Evolutionary conservation across 2,113 vertebrate species (phyloP).

Genomic region (Hassar affinis): DNA sequence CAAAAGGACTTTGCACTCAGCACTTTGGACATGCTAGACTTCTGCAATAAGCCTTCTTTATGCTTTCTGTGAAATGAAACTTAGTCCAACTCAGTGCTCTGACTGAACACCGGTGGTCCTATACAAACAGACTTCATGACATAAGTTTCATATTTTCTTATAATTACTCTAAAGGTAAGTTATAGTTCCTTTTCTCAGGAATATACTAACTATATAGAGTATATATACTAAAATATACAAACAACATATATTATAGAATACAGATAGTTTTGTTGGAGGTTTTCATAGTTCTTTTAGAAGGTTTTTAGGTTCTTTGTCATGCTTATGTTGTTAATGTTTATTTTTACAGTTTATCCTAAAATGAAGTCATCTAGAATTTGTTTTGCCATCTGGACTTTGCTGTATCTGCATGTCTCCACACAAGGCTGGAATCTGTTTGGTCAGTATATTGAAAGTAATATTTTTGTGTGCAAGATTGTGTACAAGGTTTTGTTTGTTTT

Average conservation of each 20-base stretch:
- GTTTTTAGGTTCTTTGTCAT: too few relatives aligned
- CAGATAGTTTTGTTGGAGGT: too few relatives aligned
- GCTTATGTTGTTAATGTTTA: not conserved
- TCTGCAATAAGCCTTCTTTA: too few relatives aligned
- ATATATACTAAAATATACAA: too few relatives aligned
- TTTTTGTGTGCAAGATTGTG: too few relatives aligned
- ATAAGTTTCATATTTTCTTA: not conserved
- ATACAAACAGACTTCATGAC: constrained; percentile 10
- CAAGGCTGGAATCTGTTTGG: constrained; percentile 38
- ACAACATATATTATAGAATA: too few relatives aligned
- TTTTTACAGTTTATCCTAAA: not conserved
- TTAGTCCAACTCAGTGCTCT: not conserved
- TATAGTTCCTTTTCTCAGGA: not conserved
- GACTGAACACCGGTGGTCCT: not conserved
- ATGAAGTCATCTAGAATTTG: constrained; percentile 38
- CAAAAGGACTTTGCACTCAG: too few relatives aligned
- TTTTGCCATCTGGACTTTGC: constrained; percentile 50
- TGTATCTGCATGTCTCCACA: constrained; percentile 51
- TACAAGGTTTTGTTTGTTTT: not conserved
- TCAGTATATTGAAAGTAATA: constrained; percentile 58
- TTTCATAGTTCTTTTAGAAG: too few relatives aligned
- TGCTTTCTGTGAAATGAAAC: not conserved
- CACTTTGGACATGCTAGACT: too few relatives aligned
- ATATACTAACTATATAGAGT: too few relatives aligned
- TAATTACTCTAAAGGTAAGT: constrained; percentile 1